Evolutionary conservation across 2,797 vertebrate species (phyloP).

Genomic region (Neosalanx taihuensis): DNA sequence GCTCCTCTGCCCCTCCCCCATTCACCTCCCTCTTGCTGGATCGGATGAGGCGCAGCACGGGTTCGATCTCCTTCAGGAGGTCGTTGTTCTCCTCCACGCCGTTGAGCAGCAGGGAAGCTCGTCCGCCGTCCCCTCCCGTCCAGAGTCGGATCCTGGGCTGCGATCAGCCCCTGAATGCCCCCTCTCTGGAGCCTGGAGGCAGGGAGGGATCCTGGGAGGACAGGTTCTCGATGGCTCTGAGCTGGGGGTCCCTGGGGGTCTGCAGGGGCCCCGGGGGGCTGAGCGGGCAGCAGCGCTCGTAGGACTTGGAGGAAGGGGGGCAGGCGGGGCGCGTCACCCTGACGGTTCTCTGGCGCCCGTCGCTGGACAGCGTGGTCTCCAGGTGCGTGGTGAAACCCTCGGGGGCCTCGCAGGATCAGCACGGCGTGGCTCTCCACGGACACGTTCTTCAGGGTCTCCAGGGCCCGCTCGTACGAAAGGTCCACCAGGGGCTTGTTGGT

Average conservation of each 20-base stretch:
- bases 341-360: constrained; percentile 90
- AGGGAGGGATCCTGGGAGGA: constrained; percentile 68
- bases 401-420: constrained; percentile 90
- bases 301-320: constrained; percentile 65
- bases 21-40: constrained; percentile 74
- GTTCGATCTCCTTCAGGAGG: constrained; percentile 91
- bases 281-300: constrained; percentile 76
- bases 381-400: constrained; percentile 96
- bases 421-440: constrained; percentile 89
- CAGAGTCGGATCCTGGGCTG: constrained; percentile 66
- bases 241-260: constrained; percentile 77
- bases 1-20: constrained; percentile 69
- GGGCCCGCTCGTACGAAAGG: constrained; percentile 85
- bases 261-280: constrained; percentile 44
- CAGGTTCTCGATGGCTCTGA: constrained; percentile 70
- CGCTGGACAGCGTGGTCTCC: constrained; percentile 90
- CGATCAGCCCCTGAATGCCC: constrained; percentile 47
- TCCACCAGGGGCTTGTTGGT: constrained; percentile 94
- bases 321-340: constrained; percentile 84
- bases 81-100: constrained; percentile 82
- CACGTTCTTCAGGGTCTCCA: constrained; percentile 90
- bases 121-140: constrained; percentile 57
- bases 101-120: constrained; percentile 70
- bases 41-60: constrained; percentile 87
- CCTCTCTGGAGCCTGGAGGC: constrained; percentile 59